Conservation (phyloP, 2,113 vertebrate species). For the Vanacampus margaritifer region DNA sequence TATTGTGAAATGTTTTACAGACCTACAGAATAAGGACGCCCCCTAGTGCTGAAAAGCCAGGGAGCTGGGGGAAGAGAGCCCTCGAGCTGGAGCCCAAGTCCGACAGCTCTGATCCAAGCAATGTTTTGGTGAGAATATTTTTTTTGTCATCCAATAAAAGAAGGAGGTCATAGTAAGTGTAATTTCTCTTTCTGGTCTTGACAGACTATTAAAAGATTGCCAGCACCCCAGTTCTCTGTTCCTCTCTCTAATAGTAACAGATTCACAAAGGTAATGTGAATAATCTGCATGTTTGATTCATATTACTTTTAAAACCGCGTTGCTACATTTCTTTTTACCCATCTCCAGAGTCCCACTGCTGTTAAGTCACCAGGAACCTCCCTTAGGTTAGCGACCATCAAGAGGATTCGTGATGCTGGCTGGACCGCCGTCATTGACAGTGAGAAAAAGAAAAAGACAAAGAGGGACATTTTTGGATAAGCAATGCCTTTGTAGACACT, state of each 20-base stretch:
- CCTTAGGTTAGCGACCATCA: constrained; percentile 76
- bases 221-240: constrained; percentile 3
- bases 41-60: constrained; percentile 58
- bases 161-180: background rate
- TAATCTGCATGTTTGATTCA: background rate
- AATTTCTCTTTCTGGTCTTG: constrained; percentile 25
- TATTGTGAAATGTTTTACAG: constrained; percentile 58
- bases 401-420: constrained; percentile 80
- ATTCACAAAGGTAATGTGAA: constrained; percentile 47
- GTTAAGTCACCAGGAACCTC: constrained; percentile 72
- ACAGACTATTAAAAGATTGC: constrained; percentile 39
- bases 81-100: constrained; percentile 81
- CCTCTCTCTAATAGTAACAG: constrained; percentile 4
- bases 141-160: constrained; percentile 1
- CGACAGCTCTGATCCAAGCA: constrained; percentile 84
- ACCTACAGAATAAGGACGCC: constrained; percentile 84
- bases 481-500: background rate
- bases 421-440: constrained; percentile 81
- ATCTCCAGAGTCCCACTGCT: constrained; percentile 57
- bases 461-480: constrained; percentile 77
- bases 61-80: constrained; percentile 66
- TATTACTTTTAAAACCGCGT: background rate
- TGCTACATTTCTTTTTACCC: constrained; percentile 3
- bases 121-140: constrained; percentile 79
- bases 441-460: constrained; percentile 80